Base-by-base conservation (phyloP, 2,113 vertebrate genomes). In the Morone saxatilis region DNA sequence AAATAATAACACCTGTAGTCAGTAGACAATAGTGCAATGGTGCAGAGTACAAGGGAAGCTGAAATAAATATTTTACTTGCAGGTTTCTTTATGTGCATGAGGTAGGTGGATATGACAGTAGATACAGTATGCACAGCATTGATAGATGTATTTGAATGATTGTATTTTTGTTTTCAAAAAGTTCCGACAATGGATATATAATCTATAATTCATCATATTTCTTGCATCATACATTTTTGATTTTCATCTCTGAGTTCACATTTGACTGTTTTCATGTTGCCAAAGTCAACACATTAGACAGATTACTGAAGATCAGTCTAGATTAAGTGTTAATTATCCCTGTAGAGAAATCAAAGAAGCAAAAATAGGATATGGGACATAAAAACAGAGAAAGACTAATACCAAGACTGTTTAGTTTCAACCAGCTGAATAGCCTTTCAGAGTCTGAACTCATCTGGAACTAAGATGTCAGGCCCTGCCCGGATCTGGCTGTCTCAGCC, bases 401-500 rank as follows among this genome's bases (percentile, higher is more conserved):
- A 41, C 36, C 43, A n/a, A 78, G 43, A 57, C 47, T 67, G 53
- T 73, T 76, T 54, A 59, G 71, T 76, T 82, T 53, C 20, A 76
- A 61, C 72, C 56, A 16, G 54, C 56, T 85, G 67, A 87, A 71
- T 54, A 74, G 68, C 71, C 14, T 89, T 90, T 88, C 61, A 88
- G 20, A 81, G 38, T 60, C 70, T 73, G 48, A 86, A 77, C 62
- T 91, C 77, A 86, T 88, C 75, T 88, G 83, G 78, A 91, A 89
- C 84, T 84, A 85, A 86, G 79, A 76, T 73, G 59, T 50, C 70
- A 45, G 22, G 41, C 38, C 31, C 72, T 31, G 77, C 56, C 77
- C 69, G 66, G 71, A 91, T 86, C 82, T 62, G 77, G 61, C 70
- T 40, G 56, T 71, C 71, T 81, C 84, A 83, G 56, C 45, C 78